Evolutionary conservation across 2,888 invertebrate genomes (phyloP), one percentile per base, ranked within the genome.

Genomic region (Julus scanicus): DNA sequence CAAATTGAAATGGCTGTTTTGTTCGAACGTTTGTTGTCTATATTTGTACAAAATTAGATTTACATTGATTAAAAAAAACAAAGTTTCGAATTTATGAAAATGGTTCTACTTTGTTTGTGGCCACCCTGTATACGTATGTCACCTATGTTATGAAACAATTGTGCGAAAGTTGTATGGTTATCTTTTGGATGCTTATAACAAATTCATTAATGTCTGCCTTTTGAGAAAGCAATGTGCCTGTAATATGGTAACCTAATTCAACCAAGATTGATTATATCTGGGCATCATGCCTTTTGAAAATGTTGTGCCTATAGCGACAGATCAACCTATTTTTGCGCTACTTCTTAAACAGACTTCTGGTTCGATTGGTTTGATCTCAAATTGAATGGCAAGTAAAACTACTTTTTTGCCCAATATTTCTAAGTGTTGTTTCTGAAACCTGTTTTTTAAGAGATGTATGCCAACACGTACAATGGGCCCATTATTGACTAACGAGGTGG

Each of bases 401-500:
- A 5, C 15, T 63, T 63, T 63, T 63, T 63, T 63, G 20, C 63
- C 63, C 63, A 63, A 20, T n/a, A 63, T 20, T 15, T 63, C 5
- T 20, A 63, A 48, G 29, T 29, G 20, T n/a, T 20, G 63, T 63
- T 63, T 63, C 5, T n/a, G 63, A 63, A 63, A 63, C 63, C 63
- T n/a, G 63, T 63, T 63, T 15, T 15, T 48, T 48, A 5, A 63
- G 20, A 63, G n/a, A 20, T 63, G 20, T 29, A 29, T 63, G 63
- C 20, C 63, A 63, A n/a, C 63, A 29, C 29, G 29, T 29, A 63
- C 63, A 63, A 63, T n/a, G 63, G 15, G 20, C 63, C 63, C 63
- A 63, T 63, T 63, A 63, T 20, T 20, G 63, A 4, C 63, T 63
- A 63, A 63, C 63, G 63, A 63, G 63, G 63, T 63, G 63, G 63